These are phyloP conservation scores for Tenthredo distinguenda DNA, from an alignment of 2,888 invertebrate species.

Conservation along the genomic window DNA sequence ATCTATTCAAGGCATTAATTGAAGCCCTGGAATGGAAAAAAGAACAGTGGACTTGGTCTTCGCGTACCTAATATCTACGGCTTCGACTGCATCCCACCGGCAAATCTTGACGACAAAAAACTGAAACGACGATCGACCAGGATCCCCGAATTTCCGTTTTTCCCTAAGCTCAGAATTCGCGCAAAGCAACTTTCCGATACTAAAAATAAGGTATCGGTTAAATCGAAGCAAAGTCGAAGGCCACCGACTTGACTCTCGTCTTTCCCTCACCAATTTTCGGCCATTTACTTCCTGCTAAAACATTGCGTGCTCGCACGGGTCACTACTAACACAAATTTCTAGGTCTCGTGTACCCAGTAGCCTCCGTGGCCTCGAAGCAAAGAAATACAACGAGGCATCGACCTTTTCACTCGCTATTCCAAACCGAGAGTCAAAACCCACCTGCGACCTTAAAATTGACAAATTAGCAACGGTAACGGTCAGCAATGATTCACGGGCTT, in stretches of 20 bases:
- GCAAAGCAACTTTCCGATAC: neutral
- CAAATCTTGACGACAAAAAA: neutral
- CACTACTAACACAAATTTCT: slow-evolving; percentile 14
- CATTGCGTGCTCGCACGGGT: slow-evolving; percentile 9
- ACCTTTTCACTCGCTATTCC: neutral
- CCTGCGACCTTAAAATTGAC: slow-evolving; percentile 5
- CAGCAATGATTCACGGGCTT: slow-evolving; percentile 12
- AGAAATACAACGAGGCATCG: slow-evolving; percentile 10
- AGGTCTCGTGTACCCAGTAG: neutral
- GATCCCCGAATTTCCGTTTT: neutral
- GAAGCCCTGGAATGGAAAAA: neutral
- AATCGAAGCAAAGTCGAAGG: neutral
- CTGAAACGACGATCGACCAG: neutral
- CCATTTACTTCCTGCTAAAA: neutral
- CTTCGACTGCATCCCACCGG: neutral
- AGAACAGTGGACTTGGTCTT: neutral
- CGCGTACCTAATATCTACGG: neutral
- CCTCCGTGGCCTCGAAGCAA: neutral
- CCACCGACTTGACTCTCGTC: neutral
- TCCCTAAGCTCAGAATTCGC: neutral
- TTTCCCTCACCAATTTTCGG: neutral
- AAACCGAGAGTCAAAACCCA: neutral
- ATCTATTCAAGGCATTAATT: neutral
- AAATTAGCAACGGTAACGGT: slow-evolving; percentile 11
- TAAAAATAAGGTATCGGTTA: neutral